Evolutionary conservation across 1,140 invertebrate genomes (phyloP).

Genomic region (Caenorhabditis briggsae): DNA sequence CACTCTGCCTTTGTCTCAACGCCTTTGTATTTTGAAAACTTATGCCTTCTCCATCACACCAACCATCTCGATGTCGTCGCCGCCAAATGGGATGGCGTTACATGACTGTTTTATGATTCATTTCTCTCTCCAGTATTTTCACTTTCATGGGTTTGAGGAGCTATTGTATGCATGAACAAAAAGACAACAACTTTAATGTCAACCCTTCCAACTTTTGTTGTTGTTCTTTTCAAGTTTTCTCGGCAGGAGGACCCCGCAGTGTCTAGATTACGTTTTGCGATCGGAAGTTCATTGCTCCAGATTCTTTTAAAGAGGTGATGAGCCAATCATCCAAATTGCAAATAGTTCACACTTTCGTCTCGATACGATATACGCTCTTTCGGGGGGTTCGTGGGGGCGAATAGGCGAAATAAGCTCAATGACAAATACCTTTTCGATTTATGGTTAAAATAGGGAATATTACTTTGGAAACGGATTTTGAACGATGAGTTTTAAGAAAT

Average conservation of each 20-base stretch:
- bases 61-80: background rate
- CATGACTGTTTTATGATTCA: slow-evolving; percentile 46
- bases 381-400: background rate
- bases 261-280: background rate
- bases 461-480: too few species aligned
- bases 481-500: too few species aligned
- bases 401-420: background rate
- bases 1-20: background rate
- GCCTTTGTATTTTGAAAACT: background rate
- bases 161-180: slow-evolving; percentile 15
- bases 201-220: background rate
- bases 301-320: background rate
- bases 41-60: background rate
- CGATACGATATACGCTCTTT: background rate
- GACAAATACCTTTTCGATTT: background rate
- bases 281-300: background rate
- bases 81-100: background rate
- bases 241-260: too few species aligned
- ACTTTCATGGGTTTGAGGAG: background rate
- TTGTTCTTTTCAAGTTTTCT: background rate
- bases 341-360: slow-evolving; percentile 20
- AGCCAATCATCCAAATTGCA: background rate
- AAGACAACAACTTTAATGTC: background rate
- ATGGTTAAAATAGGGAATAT: background rate
- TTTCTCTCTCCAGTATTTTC: background rate